Evolutionary conservation across 1,140 invertebrate genomes (phyloP).

Genomic region (Camponotus floridanus): DNA sequence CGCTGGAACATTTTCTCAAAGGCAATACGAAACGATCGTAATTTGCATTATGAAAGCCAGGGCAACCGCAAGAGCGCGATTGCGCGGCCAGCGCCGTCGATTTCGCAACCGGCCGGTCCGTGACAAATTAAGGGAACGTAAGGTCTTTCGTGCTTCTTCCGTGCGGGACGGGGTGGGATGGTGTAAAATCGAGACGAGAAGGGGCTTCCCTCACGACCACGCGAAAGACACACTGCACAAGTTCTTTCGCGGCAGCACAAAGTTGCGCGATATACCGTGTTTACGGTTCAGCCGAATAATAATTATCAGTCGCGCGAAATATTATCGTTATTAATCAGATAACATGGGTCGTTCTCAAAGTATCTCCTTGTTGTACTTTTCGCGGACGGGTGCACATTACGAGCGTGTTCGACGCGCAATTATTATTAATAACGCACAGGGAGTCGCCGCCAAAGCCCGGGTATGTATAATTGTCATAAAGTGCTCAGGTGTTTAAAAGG

Average conservation of each 20-base stretch:
- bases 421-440: slow-evolving; percentile 48
- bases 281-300: slow-evolving; percentile 42
- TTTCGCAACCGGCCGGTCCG: slow-evolving; percentile 45
- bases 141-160: slow-evolving; percentile 22
- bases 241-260: slow-evolving; percentile 20
- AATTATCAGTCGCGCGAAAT: slow-evolving; percentile 44
- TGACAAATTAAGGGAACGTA: slow-evolving; percentile 53
- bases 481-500: slow-evolving; percentile 32
- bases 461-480: slow-evolving; percentile 48
- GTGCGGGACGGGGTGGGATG: background rate
- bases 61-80: slow-evolving; percentile 35
- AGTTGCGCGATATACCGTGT: slow-evolving; percentile 22
- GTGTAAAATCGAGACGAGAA: background rate
- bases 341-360: slow-evolving; percentile 6
- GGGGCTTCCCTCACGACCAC: background rate
- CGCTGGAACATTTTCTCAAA: slow-evolving; percentile 49
- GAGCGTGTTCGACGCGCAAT: slow-evolving; percentile 38
- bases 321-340: slow-evolving; percentile 56
- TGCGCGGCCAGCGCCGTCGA: slow-evolving; percentile 23
- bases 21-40: slow-evolving; percentile 55
- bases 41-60: slow-evolving; percentile 62
- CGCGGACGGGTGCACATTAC: slow-evolving; percentile 22
- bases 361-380: background rate
- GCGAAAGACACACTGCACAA: slow-evolving; percentile 3
- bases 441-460: slow-evolving; percentile 14